Evolutionary conservation across 2,113 vertebrate genomes (phyloP).

Genomic region (Chaenocephalus aceratus): DNA sequence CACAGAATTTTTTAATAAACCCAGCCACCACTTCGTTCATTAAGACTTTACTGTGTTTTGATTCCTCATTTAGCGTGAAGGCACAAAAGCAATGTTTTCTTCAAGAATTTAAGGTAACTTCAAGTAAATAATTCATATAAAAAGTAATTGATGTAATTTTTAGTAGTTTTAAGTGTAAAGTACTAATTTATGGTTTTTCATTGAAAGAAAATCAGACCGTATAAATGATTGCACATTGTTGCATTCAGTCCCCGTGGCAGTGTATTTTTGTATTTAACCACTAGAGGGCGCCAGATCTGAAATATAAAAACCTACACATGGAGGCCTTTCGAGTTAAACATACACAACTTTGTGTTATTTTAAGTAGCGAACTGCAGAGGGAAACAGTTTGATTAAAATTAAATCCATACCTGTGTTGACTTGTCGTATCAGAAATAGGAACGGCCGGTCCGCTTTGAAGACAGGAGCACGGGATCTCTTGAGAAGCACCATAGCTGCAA

Average conservation of each 20-base stretch:
- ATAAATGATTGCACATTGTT: too few species aligned
- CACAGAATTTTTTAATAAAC: too few species aligned
- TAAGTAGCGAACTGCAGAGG: background rate
- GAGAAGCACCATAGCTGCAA: conserved; percentile 89
- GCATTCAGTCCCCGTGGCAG: background rate
- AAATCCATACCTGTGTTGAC: conserved; percentile 85
- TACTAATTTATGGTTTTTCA: background rate
- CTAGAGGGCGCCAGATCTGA: conserved; percentile 14
- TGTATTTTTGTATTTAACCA: background rate
- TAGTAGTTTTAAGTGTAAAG: too few species aligned
- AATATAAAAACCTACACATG: too few species aligned
- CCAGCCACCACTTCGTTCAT: too few species aligned
- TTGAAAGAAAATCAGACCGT: background rate
- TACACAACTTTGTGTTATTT: background rate
- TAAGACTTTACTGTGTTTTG: too few species aligned
- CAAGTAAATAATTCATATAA: too few species aligned
- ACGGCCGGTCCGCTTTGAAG: conserved; percentile 92
- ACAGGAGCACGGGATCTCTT: conserved; percentile 89
- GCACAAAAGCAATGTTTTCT: too few species aligned
- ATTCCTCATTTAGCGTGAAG: too few species aligned
- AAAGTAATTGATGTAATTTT: too few species aligned
- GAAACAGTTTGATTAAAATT: too few species aligned
- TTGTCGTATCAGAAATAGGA: conserved; percentile 89
- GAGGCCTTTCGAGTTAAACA: background rate
- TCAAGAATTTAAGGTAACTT: too few species aligned